These are phyloP conservation scores for Rhinichthys klamathensis DNA, from an alignment of 2,113 vertebrate genomes.

Conservation along the genomic window DNA sequence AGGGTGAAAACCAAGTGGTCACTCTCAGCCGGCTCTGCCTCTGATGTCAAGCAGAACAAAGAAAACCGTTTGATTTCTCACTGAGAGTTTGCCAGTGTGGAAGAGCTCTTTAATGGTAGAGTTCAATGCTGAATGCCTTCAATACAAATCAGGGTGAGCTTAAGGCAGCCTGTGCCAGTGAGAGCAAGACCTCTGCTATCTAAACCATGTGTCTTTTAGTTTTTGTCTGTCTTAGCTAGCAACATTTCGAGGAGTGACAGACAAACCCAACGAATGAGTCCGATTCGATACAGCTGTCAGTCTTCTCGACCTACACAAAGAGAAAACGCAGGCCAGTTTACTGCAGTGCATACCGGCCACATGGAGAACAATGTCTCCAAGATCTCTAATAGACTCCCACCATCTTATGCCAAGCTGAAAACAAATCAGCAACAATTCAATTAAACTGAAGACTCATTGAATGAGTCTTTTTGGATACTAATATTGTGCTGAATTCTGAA, in stretches of 20 bases:
- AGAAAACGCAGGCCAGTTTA: slow-evolving; percentile 10
- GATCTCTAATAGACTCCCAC: background rate
- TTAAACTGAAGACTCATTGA: background rate
- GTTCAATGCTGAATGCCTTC: slow-evolving; percentile 56
- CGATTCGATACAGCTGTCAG: slow-evolving; percentile 81
- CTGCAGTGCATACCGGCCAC: slow-evolving; percentile 17
- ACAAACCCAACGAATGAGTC: slow-evolving; percentile 62
- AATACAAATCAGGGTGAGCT: slow-evolving; percentile 65
- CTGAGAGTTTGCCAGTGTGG: slow-evolving; percentile 33
- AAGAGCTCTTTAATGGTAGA: slow-evolving; percentile 55
- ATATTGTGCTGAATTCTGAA: background rate
- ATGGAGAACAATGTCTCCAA: background rate
- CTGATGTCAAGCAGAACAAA: slow-evolving; percentile 37
- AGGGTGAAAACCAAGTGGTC: background rate
- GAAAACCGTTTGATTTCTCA: slow-evolving; percentile 54
- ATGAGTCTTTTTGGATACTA: background rate
- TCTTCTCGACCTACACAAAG: slow-evolving; percentile 53
- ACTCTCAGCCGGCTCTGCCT: background rate
- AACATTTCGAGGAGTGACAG: slow-evolving; percentile 73
- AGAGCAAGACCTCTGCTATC: slow-evolving; percentile 60
- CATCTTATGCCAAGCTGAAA: background rate
- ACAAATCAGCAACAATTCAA: slow-evolving; percentile 23
- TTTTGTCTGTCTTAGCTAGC: slow-evolving; percentile 72
- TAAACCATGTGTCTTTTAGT: slow-evolving; percentile 61
- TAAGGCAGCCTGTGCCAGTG: slow-evolving; percentile 60